Percentiles rank a stretch among this genome's conserved stretches.
Conservation (phyloP, 1,140 invertebrate species). For the Penaeus indicus region DNA sequence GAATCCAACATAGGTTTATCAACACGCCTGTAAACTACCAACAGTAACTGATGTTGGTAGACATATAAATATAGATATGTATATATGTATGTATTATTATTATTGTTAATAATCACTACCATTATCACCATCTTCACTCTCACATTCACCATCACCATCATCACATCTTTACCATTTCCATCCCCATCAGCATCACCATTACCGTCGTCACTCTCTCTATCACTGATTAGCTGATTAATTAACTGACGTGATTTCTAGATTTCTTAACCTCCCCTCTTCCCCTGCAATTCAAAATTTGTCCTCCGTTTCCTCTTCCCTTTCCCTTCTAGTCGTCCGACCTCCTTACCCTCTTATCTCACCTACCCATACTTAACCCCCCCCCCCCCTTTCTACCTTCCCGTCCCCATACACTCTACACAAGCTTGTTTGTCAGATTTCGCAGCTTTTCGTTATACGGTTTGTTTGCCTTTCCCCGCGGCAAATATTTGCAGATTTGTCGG, state of each 20-base stretch:
- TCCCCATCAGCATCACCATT: too few relatives aligned
- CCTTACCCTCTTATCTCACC: too few relatives aligned
- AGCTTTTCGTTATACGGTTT: slow-evolving; percentile 9
- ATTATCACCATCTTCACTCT: neutral
- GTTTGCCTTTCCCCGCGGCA: slow-evolving; percentile 19
- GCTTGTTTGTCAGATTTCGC: slow-evolving; percentile 20
- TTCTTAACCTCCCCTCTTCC: too few relatives aligned
- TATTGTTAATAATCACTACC: neutral
- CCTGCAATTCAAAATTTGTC: too few relatives aligned
- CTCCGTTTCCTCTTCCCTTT: too few relatives aligned
- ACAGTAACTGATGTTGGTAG: neutral
- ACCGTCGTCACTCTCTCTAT: too few relatives aligned
- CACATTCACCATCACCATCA: neutral
- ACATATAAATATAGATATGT: neutral
- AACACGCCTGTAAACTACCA: too few relatives aligned
- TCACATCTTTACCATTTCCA: neutral
- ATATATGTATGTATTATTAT: neutral
- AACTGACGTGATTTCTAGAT: too few relatives aligned
- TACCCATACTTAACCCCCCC: too few relatives aligned
- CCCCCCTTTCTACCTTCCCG: neutral
- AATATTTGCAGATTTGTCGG: slow-evolving; percentile 29
- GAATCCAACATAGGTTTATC: too few relatives aligned
- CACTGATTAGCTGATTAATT: too few relatives aligned
- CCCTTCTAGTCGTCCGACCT: too few relatives aligned
- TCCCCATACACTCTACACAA: neutral